Conservation (phyloP, 1,140 invertebrate genomes). For the Wiebesia pumilae region DNA sequence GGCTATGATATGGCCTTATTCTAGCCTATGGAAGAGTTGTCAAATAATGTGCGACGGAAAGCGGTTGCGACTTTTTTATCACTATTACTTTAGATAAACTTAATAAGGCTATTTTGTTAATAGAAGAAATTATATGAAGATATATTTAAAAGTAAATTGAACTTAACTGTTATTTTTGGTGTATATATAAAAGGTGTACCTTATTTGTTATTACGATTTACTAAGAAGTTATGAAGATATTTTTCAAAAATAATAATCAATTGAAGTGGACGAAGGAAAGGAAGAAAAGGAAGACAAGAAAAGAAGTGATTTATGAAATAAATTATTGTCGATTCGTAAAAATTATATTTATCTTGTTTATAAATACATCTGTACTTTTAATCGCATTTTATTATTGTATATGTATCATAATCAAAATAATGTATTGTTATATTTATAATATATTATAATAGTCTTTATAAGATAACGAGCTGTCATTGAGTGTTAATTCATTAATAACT, state of each 20-base stretch:
- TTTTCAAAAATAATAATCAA: neutral
- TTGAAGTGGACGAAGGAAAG: neutral
- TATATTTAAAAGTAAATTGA: too few species aligned
- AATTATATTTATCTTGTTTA: constrained; percentile 48
- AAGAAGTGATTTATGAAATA: constrained; percentile 2
- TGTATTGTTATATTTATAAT: constrained; percentile 47
- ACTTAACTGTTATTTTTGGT: too few species aligned
- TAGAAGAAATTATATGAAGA: too few species aligned
- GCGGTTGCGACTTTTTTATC: too few species aligned
- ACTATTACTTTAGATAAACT: too few species aligned
- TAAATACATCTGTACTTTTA: constrained; percentile 41
- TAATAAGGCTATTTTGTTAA: too few species aligned
- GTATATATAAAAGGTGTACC: too few species aligned
- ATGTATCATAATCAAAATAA: constrained; percentile 48
- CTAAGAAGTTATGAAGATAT: too few species aligned
- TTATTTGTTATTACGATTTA: too few species aligned
- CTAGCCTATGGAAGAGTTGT: too few species aligned
- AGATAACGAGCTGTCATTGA: constrained; percentile 27
- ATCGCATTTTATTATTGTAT: constrained; percentile 34
- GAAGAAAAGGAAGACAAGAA: neutral
- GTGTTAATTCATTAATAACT: constrained; percentile 46
- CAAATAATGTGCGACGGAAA: too few species aligned
- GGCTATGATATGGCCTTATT: too few species aligned
- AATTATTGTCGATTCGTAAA: constrained; percentile 41
- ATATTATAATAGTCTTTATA: constrained; percentile 51